A percentile compares a stretch with the other conserved stretches of the same genome.
These are phyloP conservation scores for Lucilia cuprina DNA, from an alignment of 1,140 invertebrate species.

Conservation along the genomic window DNA sequence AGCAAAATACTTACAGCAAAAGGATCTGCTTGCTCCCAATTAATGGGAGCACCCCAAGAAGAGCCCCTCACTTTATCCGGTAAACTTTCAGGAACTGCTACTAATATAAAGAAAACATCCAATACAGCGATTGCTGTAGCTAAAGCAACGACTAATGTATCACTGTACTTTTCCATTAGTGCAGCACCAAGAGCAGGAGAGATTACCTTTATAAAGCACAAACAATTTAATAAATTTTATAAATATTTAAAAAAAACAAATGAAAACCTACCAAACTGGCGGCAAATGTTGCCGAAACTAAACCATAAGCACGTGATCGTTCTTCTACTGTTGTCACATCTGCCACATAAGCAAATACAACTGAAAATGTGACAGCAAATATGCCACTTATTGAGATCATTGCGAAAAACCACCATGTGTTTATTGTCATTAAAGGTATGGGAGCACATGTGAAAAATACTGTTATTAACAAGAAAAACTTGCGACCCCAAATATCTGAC, in stretches of 20 bases:
- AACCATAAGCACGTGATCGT: slow-evolving; percentile 93
- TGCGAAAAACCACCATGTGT: slow-evolving; percentile 99
- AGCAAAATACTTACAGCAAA: slow-evolving; percentile 75
- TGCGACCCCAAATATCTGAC: slow-evolving; percentile 97
- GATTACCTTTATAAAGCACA: slow-evolving; percentile 66
- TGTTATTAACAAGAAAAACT: slow-evolving; percentile 97
- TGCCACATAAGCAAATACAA: slow-evolving; percentile 99
- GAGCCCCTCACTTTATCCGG: slow-evolving; percentile 89
- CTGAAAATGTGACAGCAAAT: slow-evolving; percentile 98
- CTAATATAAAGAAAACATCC: slow-evolving; percentile 98
- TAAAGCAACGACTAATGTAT: slow-evolving; percentile 93
- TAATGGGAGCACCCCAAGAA: slow-evolving; percentile 81
- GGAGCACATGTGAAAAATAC: slow-evolving; percentile 99
- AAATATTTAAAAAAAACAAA: background rate
- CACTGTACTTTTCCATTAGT: slow-evolving; percentile 87
- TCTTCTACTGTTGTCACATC: slow-evolving; percentile 99
- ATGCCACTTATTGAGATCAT: slow-evolving; percentile 99
- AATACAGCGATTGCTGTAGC: slow-evolving; percentile 94
- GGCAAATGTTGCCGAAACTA: slow-evolving; percentile 98
- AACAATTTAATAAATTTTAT: background rate
- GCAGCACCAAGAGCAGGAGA: slow-evolving; percentile 96
- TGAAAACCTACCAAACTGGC: slow-evolving; percentile 83
- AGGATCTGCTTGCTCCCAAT: slow-evolving; percentile 97
- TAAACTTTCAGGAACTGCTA: slow-evolving; percentile 96
- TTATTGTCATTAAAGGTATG: slow-evolving; percentile 98